These are phyloP conservation scores for Lagopus muta DNA, from an alignment of 2,113 vertebrate genomes.

Conservation along the genomic window DNA sequence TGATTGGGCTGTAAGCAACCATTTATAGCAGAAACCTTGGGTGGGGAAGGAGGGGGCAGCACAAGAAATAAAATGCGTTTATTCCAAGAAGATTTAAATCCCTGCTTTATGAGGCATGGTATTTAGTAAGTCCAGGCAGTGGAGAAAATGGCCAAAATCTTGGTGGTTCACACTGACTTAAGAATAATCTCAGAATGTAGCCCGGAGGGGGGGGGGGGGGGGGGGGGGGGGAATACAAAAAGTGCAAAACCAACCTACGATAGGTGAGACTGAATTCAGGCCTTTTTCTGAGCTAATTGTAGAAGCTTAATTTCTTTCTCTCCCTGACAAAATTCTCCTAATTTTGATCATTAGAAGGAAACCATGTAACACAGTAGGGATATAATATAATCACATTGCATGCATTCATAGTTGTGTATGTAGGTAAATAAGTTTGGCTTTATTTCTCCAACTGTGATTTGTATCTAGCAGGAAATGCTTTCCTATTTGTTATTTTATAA, in stretches of 20 bases:
- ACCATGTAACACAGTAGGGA: not conserved
- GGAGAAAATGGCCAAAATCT: conserved; percentile 63
- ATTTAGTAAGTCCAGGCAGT: conserved; percentile 70
- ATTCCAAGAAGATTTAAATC: conserved; percentile 73
- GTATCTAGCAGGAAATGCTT: conserved; percentile 34
- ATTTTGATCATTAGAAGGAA: not conserved
- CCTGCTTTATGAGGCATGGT: conserved; percentile 69
- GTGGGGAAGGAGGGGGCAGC: conserved; percentile 42
- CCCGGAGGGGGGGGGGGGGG: not conserved
- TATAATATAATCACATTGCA: not conserved
- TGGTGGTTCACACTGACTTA: conserved; percentile 31
- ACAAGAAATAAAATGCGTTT: conserved; percentile 72
- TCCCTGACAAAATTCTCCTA: not conserved
- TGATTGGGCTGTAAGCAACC: conserved; percentile 77
- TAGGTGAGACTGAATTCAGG: not conserved
- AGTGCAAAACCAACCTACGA: not conserved
- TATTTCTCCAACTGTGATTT: conserved; percentile 19
- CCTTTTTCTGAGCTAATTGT: not conserved
- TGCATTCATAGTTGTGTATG: not conserved
- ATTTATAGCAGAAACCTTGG: conserved; percentile 72
- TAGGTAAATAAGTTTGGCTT: conserved; percentile 42
- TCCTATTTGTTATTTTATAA: not conserved
- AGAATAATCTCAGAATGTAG: conserved; percentile 50
- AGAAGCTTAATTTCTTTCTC: conserved; percentile 9
- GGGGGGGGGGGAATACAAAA: too few species aligned